phyloP scores from a whole-genome alignment of 2,888 invertebrate species.

The Eupithecia abbreviata region DNA sequence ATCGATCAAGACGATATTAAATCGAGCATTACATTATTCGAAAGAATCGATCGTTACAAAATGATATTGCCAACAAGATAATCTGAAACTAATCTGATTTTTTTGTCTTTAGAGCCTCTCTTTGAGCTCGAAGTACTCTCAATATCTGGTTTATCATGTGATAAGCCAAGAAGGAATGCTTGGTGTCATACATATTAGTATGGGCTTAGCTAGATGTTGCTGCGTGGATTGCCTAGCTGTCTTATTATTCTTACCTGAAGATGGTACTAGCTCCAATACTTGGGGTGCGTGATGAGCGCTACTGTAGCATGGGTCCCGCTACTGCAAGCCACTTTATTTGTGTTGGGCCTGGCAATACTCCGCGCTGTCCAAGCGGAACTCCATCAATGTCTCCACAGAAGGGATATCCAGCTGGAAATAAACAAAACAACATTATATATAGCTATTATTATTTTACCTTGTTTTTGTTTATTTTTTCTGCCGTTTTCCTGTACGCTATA shows the following conservation, averaged over 20 bases:
- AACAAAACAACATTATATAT: constrained; percentile 27
- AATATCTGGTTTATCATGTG: background rate
- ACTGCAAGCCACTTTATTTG: constrained; percentile 88
- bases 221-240: background rate
- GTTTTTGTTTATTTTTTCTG: background rate
- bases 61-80: background rate
- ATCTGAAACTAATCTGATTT: background rate
- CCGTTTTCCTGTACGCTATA: background rate
- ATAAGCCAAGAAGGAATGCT: background rate
- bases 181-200: background rate
- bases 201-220: background rate
- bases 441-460: background rate
- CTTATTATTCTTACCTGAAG: constrained; percentile 61
- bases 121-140: background rate
- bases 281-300: constrained; percentile 67
- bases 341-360: constrained; percentile 99
- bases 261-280: constrained; percentile 68
- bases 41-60: background rate
- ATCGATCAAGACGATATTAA: background rate
- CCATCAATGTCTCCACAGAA: constrained; percentile 97
- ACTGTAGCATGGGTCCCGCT: constrained; percentile 77
- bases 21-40: background rate
- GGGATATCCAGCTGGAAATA: constrained; percentile 91
- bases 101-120: background rate
- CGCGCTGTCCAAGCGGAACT: constrained; percentile 99